Evolutionary conservation across 1,140 invertebrate genomes (phyloP).

Genomic region (Drosophila tani): DNA sequence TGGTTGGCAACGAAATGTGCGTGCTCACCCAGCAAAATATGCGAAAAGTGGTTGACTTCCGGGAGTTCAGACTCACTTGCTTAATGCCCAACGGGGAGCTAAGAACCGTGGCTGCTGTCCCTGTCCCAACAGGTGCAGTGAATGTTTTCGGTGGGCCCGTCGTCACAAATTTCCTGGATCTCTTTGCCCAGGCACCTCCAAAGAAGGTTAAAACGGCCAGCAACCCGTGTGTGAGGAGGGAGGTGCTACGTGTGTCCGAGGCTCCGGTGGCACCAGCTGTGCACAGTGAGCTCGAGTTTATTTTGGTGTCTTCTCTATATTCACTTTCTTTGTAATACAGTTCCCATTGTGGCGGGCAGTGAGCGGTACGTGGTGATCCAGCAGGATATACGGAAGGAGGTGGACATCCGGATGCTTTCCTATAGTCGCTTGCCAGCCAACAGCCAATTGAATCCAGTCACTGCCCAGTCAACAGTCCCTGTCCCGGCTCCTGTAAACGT

Average conservation of each 20-base stretch:
- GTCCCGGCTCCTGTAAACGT: background rate
- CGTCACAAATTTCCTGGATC: background rate
- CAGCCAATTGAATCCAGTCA: conserved; percentile 1
- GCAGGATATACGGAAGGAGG: conserved; percentile 66
- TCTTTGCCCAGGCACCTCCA: background rate
- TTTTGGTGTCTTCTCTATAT: too few species aligned
- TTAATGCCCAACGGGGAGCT: conserved; percentile 25
- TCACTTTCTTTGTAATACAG: conserved; percentile 7
- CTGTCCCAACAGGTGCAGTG: too few species aligned
- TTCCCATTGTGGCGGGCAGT: conserved; percentile 64
- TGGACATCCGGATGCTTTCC: conserved; percentile 54
- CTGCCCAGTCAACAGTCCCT: background rate
- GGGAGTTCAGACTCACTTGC: conserved; percentile 44
- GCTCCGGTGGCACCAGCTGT: conserved; percentile 50
- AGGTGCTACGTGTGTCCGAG: conserved; percentile 59
- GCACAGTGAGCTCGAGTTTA: conserved; percentile 44
- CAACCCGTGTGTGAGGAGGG: conserved; percentile 19
- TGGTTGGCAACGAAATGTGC: conserved; percentile 63
- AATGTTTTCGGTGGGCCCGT: conserved; percentile 1
- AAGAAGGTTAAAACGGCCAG: conserved; percentile 19
- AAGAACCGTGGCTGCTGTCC: background rate
- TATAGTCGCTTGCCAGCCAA: conserved; percentile 42
- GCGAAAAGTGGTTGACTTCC: conserved; percentile 58
- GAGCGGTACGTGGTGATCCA: conserved; percentile 62
- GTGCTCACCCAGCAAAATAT: conserved; percentile 71